phyloP scores from a whole-genome alignment of 2,797 vertebrate species.

The Chiroxiphia lanceolata region DNA sequence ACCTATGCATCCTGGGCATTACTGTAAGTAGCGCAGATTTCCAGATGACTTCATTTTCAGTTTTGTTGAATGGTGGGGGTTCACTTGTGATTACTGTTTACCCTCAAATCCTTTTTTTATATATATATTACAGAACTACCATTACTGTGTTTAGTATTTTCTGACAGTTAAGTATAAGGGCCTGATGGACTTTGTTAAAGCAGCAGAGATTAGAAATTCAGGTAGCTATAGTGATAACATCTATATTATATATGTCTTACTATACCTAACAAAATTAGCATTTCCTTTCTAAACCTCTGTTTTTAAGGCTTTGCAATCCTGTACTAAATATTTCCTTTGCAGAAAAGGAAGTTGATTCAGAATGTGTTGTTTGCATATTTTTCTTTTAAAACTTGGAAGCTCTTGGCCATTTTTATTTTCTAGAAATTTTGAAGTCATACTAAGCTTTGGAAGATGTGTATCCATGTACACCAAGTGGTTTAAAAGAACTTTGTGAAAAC shows the following conservation, averaged over 20 bases:
- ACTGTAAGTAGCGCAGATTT: slow-evolving; percentile 83
- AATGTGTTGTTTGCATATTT: background rate
- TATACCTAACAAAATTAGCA: background rate
- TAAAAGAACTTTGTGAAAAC: background rate
- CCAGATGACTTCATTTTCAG: background rate
- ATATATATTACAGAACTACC: background rate
- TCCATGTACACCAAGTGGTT: fast-evolving
- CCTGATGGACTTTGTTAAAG: background rate
- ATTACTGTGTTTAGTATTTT: background rate
- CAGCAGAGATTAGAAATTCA: background rate
- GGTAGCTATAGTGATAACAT: background rate
- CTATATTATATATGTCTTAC: background rate
- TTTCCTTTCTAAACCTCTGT: background rate
- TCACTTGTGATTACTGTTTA: background rate
- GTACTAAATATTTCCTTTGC: background rate
- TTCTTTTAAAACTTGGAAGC: background rate
- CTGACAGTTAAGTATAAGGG: background rate
- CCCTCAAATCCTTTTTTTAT: background rate
- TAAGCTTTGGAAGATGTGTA: background rate
- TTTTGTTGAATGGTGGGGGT: background rate
- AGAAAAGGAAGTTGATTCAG: background rate
- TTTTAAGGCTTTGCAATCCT: background rate
- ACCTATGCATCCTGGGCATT: slow-evolving; percentile 91
- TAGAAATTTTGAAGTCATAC: background rate
- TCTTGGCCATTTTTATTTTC: background rate